These are phyloP conservation scores for Dasyprocta punctata DNA, from an alignment of 2,113 vertebrate species.

Conservation along the genomic window DNA sequence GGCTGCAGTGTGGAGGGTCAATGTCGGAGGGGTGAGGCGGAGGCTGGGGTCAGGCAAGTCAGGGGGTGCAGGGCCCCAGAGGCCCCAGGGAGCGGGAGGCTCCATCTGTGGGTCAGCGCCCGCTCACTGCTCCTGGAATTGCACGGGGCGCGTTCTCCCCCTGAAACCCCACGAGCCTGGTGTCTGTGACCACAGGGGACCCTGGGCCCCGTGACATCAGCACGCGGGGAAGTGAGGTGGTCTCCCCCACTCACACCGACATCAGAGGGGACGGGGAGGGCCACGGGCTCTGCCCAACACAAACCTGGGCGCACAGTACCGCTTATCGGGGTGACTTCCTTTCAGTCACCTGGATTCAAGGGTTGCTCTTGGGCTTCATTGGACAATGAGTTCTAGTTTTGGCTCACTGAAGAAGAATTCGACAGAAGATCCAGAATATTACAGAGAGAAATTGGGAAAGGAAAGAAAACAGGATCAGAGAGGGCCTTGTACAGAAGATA, in stretches of 20 bases:
- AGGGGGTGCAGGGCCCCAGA: neutral
- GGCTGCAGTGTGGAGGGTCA: neutral
- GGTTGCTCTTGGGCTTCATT: neutral
- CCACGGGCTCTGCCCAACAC: too few relatives aligned
- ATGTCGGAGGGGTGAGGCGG: neutral
- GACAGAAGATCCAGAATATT: conserved; percentile 39
- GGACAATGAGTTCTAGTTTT: neutral
- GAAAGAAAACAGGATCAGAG: neutral
- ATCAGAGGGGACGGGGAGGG: neutral
- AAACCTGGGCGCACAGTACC: too few relatives aligned
- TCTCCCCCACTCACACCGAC: neutral
- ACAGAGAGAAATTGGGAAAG: neutral
- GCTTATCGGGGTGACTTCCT: neutral
- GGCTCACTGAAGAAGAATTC: neutral
- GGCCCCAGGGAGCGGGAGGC: neutral
- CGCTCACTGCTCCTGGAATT: neutral
- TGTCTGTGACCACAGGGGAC: conserved; percentile 59
- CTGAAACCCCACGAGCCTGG: conserved; percentile 4
- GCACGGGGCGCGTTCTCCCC: neutral
- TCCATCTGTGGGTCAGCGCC: neutral
- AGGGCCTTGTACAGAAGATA: neutral
- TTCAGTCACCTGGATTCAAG: neutral
- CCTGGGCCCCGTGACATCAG: neutral
- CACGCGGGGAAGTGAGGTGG: neutral
- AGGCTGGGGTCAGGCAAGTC: neutral